These are phyloP conservation scores for Anser cygnoides DNA, from an alignment of 2,113 vertebrate species.

Conservation along the genomic window DNA sequence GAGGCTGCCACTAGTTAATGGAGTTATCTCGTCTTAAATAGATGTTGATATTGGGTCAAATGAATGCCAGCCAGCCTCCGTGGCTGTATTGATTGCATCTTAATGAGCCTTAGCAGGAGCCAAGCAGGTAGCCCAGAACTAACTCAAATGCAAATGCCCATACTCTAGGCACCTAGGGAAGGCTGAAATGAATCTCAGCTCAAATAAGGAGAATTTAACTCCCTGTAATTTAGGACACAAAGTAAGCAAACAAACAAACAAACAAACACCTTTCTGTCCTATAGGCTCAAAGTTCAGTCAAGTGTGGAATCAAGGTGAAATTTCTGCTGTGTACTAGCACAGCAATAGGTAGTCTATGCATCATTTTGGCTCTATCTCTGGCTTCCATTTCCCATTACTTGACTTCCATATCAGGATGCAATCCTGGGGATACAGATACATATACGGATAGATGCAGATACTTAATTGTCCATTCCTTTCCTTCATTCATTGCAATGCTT, in stretches of 20 bases:
- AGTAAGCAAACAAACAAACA: fast-evolving
- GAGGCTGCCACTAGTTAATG: neutral
- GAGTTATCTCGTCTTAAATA: neutral
- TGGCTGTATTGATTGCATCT: neutral
- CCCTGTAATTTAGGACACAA: neutral
- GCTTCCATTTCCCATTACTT: neutral
- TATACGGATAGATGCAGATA: too few relatives aligned
- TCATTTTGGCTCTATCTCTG: neutral
- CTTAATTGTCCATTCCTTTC: neutral
- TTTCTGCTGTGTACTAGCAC: neutral
- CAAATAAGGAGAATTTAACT: neutral
- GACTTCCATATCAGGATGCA: neutral
- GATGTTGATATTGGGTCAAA: neutral
- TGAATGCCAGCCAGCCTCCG: neutral
- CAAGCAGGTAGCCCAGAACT: neutral
- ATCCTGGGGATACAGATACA: neutral
- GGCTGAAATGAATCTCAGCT: neutral
- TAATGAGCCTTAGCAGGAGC: neutral
- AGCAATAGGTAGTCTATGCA: neutral
- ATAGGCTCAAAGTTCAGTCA: neutral
- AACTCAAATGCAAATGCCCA: neutral
- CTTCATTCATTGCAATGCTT: neutral
- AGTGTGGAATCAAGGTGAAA: fast-evolving
- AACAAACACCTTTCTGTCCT: neutral
- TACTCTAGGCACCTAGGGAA: neutral